Conservation (phyloP, 2,797 vertebrate species). For the Lacerta bilineata region DNA sequence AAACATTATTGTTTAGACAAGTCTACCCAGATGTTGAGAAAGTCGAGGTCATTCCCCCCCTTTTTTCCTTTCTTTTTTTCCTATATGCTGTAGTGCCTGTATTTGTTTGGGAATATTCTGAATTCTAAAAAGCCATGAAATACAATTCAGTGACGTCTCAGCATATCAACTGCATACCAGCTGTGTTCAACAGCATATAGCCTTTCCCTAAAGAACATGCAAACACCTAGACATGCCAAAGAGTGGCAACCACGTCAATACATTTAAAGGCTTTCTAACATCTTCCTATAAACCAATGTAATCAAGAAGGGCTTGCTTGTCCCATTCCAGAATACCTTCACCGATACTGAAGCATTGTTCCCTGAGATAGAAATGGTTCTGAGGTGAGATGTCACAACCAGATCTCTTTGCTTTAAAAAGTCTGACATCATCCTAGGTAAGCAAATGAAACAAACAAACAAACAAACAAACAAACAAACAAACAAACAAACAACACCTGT, state of each 20-base stretch:
- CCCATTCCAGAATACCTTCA: not conserved
- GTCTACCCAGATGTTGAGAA: too few relatives aligned
- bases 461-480: too few relatives aligned
- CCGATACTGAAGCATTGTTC: slow-evolving; percentile 20
- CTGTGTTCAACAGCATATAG: not conserved
- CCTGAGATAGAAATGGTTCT: not conserved
- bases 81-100: not conserved
- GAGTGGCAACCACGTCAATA: not conserved
- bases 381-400: not conserved
- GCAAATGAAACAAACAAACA: slow-evolving; percentile 30
- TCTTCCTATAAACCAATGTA: slow-evolving; percentile 17
- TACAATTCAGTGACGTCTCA: slow-evolving; percentile 10
- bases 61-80: too few relatives aligned
- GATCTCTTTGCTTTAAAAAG: slow-evolving; percentile 21
- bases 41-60: too few relatives aligned
- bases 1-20: too few relatives aligned
- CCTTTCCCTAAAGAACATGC: not conserved
- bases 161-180: not conserved
- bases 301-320: slow-evolving; percentile 24
- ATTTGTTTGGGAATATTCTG: not conserved
- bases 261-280: slow-evolving; percentile 2
- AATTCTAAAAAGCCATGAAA: slow-evolving; percentile 5
- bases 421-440: slow-evolving; percentile 6
- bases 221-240: not conserved
- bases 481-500: slow-evolving; percentile 13